Evolutionary conservation across 2,113 vertebrate genomes (phyloP).

Genomic region (Stigmatopora nigra): DNA sequence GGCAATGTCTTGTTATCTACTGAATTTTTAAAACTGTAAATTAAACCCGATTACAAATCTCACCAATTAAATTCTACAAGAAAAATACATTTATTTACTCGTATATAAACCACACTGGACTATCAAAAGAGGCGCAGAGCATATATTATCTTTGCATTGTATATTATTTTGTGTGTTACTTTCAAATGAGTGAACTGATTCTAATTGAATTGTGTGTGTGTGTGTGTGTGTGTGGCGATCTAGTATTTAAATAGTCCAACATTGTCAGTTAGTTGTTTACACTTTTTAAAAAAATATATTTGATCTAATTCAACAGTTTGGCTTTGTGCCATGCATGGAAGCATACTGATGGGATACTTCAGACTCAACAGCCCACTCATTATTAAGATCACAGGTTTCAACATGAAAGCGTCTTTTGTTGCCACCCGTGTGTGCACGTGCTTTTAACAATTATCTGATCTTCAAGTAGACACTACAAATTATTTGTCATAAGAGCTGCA

Average conservation of each 20-base stretch:
- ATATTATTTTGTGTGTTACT: too few species aligned
- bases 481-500: conserved; percentile 24
- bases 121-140: too few species aligned
- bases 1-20: background rate
- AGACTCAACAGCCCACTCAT: conserved; percentile 16
- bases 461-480: conserved; percentile 18
- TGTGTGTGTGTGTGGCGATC: too few species aligned
- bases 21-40: too few species aligned
- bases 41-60: too few species aligned
- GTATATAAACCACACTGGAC: too few species aligned
- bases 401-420: conserved; percentile 24
- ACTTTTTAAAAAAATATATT: background rate
- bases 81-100: too few species aligned
- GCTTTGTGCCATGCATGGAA: background rate
- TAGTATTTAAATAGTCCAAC: background rate
- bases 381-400: conserved; percentile 39
- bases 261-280: background rate
- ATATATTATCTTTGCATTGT: too few species aligned
- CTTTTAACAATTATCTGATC: conserved; percentile 25
- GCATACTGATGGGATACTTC: conserved; percentile 8
- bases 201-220: too few species aligned
- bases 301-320: background rate
- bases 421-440: background rate
- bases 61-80: too few species aligned
- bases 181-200: too few species aligned